Conservation (phyloP, 2,797 vertebrate species). For the Crenuchus spilurus region DNA sequence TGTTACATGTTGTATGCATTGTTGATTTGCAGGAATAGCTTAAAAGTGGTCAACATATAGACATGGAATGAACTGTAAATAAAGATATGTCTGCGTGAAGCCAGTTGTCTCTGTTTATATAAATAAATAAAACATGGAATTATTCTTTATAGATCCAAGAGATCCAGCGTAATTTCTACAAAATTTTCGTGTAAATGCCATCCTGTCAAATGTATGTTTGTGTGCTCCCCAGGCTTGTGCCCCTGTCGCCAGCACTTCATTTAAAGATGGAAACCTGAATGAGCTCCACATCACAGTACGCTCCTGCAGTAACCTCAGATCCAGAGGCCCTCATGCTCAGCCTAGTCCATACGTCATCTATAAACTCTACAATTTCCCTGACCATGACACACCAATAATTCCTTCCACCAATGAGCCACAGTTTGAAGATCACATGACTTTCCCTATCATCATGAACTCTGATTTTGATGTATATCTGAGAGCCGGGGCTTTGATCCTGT, state of each 20-base stretch:
- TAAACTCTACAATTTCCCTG: constrained; percentile 85
- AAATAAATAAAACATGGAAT: too few species aligned
- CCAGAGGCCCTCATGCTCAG: constrained; percentile 57
- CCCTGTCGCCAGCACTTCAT: constrained; percentile 22
- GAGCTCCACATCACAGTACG: constrained; percentile 81
- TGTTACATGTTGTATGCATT: too few species aligned
- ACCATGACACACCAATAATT: constrained; percentile 82
- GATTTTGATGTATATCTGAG: constrained; percentile 84
- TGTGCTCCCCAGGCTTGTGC: constrained; percentile 31
- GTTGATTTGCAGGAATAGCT: too few species aligned
- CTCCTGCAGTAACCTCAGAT: constrained; percentile 76
- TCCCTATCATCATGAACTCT: constrained; percentile 77
- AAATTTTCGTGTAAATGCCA: too few species aligned
- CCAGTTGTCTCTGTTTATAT: too few species aligned
- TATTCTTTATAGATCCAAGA: too few species aligned
- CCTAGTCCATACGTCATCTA: constrained; percentile 89
- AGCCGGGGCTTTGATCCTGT: constrained; percentile 78
- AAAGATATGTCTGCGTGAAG: too few species aligned
- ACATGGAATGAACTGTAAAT: too few species aligned
- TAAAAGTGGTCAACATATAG: too few species aligned
- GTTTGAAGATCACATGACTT: constrained; percentile 81
- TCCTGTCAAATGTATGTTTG: background rate
- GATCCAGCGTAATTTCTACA: too few species aligned
- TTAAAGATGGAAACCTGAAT: constrained; percentile 72
- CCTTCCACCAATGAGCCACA: constrained; percentile 75